Percentiles rank a stretch among this genome's conserved stretches.
Conservation (phyloP, 2,113 vertebrate species). For the Garra rufa region DNA sequence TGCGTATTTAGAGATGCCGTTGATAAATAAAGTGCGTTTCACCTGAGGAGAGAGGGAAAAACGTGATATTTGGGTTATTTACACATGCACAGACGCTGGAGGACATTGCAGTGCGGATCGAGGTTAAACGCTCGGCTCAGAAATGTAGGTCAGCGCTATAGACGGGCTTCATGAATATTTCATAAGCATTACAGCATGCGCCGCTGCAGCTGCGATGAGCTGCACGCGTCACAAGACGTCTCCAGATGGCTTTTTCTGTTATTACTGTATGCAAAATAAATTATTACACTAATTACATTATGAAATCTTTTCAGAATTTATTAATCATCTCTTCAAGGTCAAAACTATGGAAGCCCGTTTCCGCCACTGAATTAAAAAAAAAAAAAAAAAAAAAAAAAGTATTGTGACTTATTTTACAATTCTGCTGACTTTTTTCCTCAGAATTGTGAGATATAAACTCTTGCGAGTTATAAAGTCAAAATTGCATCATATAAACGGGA, state of each 20-base stretch:
- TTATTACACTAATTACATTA: no score
- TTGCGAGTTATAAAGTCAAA: no score
- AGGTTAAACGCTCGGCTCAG: neutral
- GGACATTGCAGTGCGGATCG: neutral
- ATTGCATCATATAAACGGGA: no score
- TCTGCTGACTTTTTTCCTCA: no score
- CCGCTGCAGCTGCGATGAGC: neutral
- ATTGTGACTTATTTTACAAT: no score
- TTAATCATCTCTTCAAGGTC: no score
- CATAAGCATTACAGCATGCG: constrained; percentile 17
- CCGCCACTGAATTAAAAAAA: no score
- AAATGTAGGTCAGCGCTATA: constrained; percentile 51
- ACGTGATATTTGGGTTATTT: neutral
- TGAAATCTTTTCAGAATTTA: no score
- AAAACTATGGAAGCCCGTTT: no score
- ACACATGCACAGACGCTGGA: neutral
- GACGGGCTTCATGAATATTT: constrained; percentile 50
- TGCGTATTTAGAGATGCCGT: constrained; percentile 95
- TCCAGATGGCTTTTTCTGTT: neutral
- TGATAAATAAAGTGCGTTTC: constrained; percentile 96
- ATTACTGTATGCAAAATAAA: neutral
- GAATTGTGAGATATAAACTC: no score
- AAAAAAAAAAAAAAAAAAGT: no score
- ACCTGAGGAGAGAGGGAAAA: constrained; percentile 76
- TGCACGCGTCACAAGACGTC: neutral